Evolutionary conservation across 2,797 vertebrate genomes (phyloP), one percentile per base, ranked within the genome.

Genomic region (Falco columbarius): DNA sequence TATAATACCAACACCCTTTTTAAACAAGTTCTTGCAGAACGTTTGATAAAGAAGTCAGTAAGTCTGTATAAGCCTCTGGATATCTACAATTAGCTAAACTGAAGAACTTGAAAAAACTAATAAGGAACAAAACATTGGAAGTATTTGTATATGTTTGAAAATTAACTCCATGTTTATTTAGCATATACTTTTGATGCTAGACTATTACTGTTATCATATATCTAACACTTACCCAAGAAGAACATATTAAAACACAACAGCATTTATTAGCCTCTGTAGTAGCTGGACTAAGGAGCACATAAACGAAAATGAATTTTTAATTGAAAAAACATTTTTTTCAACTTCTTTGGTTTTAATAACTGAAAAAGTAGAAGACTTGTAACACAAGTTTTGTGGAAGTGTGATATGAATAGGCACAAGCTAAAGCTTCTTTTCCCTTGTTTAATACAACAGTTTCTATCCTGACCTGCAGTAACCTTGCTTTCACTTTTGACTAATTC

Each of bases 21-120:
- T 4, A 84, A 95, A 94, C 76, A 95, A 90, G 88, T 96, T 90
- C 80, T 76, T 96, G 82, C 90, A 95, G 81, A 95, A 82, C 70
- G 55, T 95, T 72, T 90, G 85, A 90, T 90, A 93, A 87, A 89
- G 27, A 89, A 94, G 82, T 88, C 89, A 81, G n/a, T 81, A 75
- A 90, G 14, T 30, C 26, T 79, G 36, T 59, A 47, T n/a, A 91
- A 88, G 87, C 88, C 86, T 86, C 66, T 94, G 52, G 44, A 95
- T 23, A 92, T 86, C 55, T 87, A 49, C 52, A 85, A 17, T 87
- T 92, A 96, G 26, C 40, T 85, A 73, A 93, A 90, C 18, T 73
- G 63, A 80, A 81, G 38, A 82, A 74, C 44, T 73, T 87, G 3
- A 91, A 92, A 86, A 76, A 82, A 44, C 10, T 94, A 70, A 93